These are phyloP conservation scores for Oplegnathus fasciatus DNA, from an alignment of 2,113 vertebrate species.

Conservation along the genomic window DNA sequence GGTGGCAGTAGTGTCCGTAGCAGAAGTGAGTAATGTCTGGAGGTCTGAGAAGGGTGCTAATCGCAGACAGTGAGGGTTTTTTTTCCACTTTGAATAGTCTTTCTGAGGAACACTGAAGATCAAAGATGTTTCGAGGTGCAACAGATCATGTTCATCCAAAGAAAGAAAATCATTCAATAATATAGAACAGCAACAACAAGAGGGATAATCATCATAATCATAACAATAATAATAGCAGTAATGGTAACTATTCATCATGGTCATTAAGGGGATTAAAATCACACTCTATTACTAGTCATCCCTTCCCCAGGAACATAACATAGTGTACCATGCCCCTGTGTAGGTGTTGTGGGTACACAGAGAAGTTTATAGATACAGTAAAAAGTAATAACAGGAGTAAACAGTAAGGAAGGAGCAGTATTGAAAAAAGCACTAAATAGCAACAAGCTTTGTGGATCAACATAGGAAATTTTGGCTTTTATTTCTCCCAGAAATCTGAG, in stretches of 20 bases:
- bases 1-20: conserved; percentile 54
- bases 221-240: conserved; percentile 81
- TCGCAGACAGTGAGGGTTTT: conserved; percentile 41
- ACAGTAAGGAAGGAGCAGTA: conserved; percentile 60
- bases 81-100: conserved; percentile 62
- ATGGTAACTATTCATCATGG: conserved; percentile 77
- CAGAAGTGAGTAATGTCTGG: conserved; percentile 38
- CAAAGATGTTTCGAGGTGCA: conserved; percentile 69
- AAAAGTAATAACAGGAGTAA: conserved; percentile 66
- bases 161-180: conserved; percentile 79
- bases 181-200: conserved; percentile 78
- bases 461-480: conserved; percentile 79
- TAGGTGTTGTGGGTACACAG: conserved; percentile 68
- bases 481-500: conserved; percentile 82
- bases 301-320: conserved; percentile 63
- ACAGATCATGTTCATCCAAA: conserved; percentile 68
- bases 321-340: conserved; percentile 70
- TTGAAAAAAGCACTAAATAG: conserved; percentile 72
- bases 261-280: conserved; percentile 73
- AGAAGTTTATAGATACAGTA: conserved; percentile 72
- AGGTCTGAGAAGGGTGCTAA: conserved; percentile 48
- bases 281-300: conserved; percentile 70
- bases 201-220: conserved; percentile 77
- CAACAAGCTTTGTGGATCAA: conserved; percentile 71
- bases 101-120: conserved; percentile 70